Evolutionary conservation across 2,113 vertebrate genomes (phyloP), one percentile per base, ranked within the genome.

Genomic region (Oxygymnocypris stewartii): DNA sequence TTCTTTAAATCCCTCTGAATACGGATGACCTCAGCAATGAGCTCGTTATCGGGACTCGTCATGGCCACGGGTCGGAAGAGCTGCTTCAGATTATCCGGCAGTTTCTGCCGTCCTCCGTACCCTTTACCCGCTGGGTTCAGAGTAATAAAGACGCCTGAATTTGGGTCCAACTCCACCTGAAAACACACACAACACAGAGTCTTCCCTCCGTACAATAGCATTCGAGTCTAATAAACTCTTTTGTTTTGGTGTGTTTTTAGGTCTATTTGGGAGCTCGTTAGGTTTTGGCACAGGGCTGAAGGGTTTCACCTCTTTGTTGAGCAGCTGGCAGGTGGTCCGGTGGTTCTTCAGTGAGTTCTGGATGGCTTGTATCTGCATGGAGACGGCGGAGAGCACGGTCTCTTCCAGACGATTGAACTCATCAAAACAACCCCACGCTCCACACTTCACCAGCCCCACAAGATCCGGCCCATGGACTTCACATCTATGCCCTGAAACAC

Each of bases 111-210:
- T 83, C 98, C 98, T 88, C 98, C 98, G 54, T 99, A 99, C 80
- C 98, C 98, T 94, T 99, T 99, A 61, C 98, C 98, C 98, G 65
- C 98, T 20, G 98, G 98, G 94, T 99, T 99, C 94, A 99, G 91
- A 1, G 98, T 99, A 79, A 99, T 99, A 88, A 99, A 99, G 86
- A 99, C 96, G 63, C 97, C 98, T 59, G 97, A 98, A 94, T 99
- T 99, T 8, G 96, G 95, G 93, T 98, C 96, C 92, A 99, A 92
- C 90, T 97, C 96, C 89, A 99, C 95, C 98, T 99, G 88, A 73
- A 54, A 63, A 37, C 35, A 61, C 23, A 78, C 51, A 57, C 25
- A 18, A 18, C 44, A 47, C 44, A 47, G n/a, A 47, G 44, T 47
- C 44, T 47, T 47, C 49, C 9, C 13, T 77, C 35, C 49, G 11